Conservation (phyloP, 1,140 invertebrate species). For the Pentalonia nigronervosa region DNA sequence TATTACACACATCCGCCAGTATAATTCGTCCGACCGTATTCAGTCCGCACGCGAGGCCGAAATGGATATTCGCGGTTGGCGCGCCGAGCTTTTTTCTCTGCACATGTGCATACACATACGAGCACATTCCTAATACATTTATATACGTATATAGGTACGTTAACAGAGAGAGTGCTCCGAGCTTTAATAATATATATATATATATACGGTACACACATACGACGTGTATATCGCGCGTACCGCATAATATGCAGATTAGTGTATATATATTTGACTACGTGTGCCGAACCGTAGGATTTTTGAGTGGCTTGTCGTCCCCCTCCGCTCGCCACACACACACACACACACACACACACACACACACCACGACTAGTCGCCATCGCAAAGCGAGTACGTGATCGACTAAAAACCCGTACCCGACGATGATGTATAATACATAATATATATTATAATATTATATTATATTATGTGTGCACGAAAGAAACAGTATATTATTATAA, state of each 20-base stretch:
- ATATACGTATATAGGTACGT: neutral
- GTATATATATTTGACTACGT: neutral
- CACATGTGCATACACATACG: neutral
- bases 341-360: too few species aligned
- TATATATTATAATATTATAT: neutral
- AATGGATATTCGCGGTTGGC: constrained; percentile 33
- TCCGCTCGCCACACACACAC: neutral
- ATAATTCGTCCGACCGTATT: neutral
- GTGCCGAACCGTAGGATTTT: constrained; percentile 36
- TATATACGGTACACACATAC: neutral
- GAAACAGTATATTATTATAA: neutral
- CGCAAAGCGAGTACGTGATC: constrained; percentile 32
- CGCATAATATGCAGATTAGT: too few species aligned
- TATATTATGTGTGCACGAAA: neutral
- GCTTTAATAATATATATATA: neutral
- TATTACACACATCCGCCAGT: neutral
- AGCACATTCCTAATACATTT: neutral
- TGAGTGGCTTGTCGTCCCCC: neutral
- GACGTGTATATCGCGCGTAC: neutral
- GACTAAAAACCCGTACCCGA: neutral
- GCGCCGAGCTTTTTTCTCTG: neutral
- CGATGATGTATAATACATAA: constrained; percentile 5
- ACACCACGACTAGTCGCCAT: neutral
- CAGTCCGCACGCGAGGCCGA: neutral
- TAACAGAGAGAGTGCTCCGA: neutral